Percentiles rank a stretch among this genome's conserved stretches.
Evolutionary conservation across 2,888 invertebrate species (phyloP).

Genomic region (Spodoptera picta): DNA sequence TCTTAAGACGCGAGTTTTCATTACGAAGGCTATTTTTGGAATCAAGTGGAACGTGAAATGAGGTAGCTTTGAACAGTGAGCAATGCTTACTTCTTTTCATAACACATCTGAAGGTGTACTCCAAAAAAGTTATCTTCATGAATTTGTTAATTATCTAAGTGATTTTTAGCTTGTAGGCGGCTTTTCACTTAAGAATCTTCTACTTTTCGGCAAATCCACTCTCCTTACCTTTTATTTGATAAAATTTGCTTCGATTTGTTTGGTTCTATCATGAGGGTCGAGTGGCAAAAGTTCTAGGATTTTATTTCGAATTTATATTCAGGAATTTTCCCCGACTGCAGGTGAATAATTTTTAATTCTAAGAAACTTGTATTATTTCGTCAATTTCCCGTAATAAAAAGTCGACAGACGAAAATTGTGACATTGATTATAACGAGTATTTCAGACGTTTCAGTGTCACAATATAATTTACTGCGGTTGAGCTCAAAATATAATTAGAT

Average conservation of each 20-base stretch:
- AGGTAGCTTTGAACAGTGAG: constrained; percentile 33
- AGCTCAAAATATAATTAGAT: constrained; percentile 15
- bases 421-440: constrained; percentile 27
- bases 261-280: constrained; percentile 1
- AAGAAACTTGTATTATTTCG: constrained; percentile 12
- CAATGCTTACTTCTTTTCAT: constrained; percentile 48
- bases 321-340: constrained; percentile 4
- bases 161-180: constrained; percentile 48
- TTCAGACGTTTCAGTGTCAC: constrained; percentile 27
- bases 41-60: constrained; percentile 41
- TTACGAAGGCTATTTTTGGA: constrained; percentile 57
- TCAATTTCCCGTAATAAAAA: constrained; percentile 27
- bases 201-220: constrained; percentile 37
- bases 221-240: constrained; percentile 35
- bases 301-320: neutral
- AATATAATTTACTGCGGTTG: constrained; percentile 19
- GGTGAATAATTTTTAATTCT: constrained; percentile 3
- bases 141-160: constrained; percentile 45
- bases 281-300: neutral
- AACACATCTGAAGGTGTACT: constrained; percentile 32
- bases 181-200: constrained; percentile 38
- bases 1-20: constrained; percentile 59
- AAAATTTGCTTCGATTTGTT: constrained; percentile 31
- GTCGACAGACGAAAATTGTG: constrained; percentile 16
- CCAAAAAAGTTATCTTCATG: constrained; percentile 33